phyloP scores from a whole-genome alignment of 1,140 invertebrate species.

The Drosophila virilis region DNA sequence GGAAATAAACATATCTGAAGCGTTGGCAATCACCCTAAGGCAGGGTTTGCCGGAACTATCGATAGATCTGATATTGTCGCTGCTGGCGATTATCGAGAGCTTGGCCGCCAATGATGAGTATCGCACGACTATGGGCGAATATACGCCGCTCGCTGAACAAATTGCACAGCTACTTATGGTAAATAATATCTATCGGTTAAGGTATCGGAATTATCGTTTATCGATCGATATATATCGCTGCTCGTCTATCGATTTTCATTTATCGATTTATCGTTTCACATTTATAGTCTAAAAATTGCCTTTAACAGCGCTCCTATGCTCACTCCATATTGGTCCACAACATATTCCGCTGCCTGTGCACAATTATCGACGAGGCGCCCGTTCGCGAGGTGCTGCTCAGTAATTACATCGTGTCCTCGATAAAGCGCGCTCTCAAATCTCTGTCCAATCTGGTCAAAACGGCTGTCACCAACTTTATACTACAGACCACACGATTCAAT shows the following conservation, averaged over 20 bases:
- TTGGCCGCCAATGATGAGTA: slow-evolving; percentile 70
- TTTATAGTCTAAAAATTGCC: background rate
- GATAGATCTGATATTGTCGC: slow-evolving; percentile 65
- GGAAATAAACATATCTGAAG: slow-evolving; percentile 32
- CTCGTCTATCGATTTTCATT: background rate
- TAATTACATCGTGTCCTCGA: slow-evolving; percentile 66
- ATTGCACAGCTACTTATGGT: slow-evolving; percentile 72
- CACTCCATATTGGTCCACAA: slow-evolving; percentile 74
- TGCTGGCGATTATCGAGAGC: slow-evolving; percentile 66
- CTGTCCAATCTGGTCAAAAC: slow-evolving; percentile 76
- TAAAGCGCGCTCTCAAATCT: slow-evolving; percentile 73
- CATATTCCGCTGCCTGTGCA: slow-evolving; percentile 77
- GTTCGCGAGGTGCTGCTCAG: slow-evolving; percentile 51
- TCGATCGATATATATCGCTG: no score
- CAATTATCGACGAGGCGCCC: slow-evolving; percentile 62
- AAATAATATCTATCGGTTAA: background rate
- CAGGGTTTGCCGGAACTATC: slow-evolving; percentile 57
- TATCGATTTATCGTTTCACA: no score
- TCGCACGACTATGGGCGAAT: slow-evolving; percentile 40
- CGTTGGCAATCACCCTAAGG: slow-evolving; percentile 42
- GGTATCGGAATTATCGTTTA: no score
- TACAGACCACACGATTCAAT: slow-evolving; percentile 74
- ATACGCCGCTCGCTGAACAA: slow-evolving; percentile 48
- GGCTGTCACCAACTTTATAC: slow-evolving; percentile 76
- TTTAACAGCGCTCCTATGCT: slow-evolving; percentile 61